Evolutionary conservation across 2,797 vertebrate species (phyloP), one percentile per base, ranked within the genome.

Genomic region (Ceryle rudis): DNA sequence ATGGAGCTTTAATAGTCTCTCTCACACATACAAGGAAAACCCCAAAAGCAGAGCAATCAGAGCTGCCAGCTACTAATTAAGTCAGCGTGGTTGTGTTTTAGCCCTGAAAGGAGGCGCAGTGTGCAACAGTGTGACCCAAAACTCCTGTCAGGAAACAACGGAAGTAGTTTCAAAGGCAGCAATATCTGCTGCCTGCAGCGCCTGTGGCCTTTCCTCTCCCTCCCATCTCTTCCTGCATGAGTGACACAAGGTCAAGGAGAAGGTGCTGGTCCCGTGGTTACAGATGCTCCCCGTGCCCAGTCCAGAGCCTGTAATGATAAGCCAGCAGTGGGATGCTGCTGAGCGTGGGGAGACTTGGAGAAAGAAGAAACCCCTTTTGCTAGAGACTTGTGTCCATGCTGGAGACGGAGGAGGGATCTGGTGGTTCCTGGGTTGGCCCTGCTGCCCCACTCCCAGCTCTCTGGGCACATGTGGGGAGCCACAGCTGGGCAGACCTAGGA

Each of bases 41-140:
- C 80, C 87, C 3, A 1, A 55, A 73, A 86, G 82, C 77, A 14
- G 81, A 90, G 88, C 62, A 37, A 42, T 67, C 75, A 54, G 85
- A 86, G 88, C 92, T 82, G 78, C 92, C 86, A 92, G 81, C 72
- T 61, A 74, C 94, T 95, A 87, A 95, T 94, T 64, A 61, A 95
- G 16, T 37, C 85, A 80, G 51, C 29, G 2, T 14, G 75, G 74
- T 44, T 17, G 10, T 1, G 0, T 82, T 73, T 16, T 4, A 89
- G 54, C 65, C 41, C 3, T 46, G 41, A 8, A 10, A 9, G 8
- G 13, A 3, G 3, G 74, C 9, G 69, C 81, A 52, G 85, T 21
- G 2, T 4, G 69, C 60, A 73, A 0, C 51, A 35, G 86, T 1
- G 41, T 72, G 37, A 46, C 17, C 55, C 39, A 47, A 25, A 75